Base-by-base conservation (phyloP, 2,113 vertebrate genomes). In the Spermophilus dauricus region DNA sequence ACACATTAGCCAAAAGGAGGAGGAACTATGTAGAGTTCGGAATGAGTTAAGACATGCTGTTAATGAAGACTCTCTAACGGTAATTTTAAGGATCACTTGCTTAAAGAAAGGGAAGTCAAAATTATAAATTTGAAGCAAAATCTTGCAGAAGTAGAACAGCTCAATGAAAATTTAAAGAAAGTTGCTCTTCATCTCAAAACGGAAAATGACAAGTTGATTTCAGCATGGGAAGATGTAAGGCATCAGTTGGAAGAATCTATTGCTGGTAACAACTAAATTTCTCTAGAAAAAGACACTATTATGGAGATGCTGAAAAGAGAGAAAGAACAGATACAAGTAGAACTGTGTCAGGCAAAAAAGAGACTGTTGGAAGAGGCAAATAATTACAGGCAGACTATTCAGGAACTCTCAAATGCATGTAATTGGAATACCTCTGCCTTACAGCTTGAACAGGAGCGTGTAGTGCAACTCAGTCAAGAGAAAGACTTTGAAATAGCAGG, bases 401-500 rank as follows among this genome's bases (percentile, higher is more conserved):
- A 99, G 63, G 99, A 99, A 24, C 88, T 99, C 75, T 99, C 99
- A 0, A 97, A 97, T 2, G 97, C 98, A 0, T 98, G 98, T 9
- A 99, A 98, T 32, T 98, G 99, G 99, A 99, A 99, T 1, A 98
- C 99, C 32, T 98, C 98, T 3, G 98, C 99, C 0, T 73, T 99
- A 72, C 99, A 99, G 96, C 98, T 94, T 4, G 99, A 99, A 67
- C 99, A 99, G 0, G 99, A 99, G 77, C 98, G 81, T 6, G 93
- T 99, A 6, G 96, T 99, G 89, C 99, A 99, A 89, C 98, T 99
- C 53, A 99, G 97, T 96, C 99, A 99, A 81, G 99, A 99, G 91
- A 99, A 99, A 95, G 99, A 99, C 93, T 97, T 99, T 30, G 99
- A 99, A 93, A 99, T 99, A 76, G 97, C 98, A 51, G 98, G 99